Evolutionary conservation across 2,113 vertebrate genomes (phyloP).

Genomic region (Etheostoma spectabile): DNA sequence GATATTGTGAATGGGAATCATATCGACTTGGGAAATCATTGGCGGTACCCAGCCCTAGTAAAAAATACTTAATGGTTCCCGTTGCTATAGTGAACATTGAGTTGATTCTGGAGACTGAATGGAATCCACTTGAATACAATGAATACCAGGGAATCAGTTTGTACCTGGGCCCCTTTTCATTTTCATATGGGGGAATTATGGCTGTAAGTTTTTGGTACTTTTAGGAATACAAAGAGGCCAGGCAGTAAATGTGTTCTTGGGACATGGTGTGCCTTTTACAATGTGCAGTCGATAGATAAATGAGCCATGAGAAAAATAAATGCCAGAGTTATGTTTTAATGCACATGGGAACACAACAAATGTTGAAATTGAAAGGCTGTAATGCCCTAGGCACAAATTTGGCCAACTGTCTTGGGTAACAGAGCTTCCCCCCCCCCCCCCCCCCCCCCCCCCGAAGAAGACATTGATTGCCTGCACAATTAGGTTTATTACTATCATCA

Average conservation of each 20-base stretch:
- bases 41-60: too few species aligned
- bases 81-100: neutral
- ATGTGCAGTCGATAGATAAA: slow-evolving; percentile 33
- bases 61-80: neutral
- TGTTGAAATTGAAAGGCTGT: slow-evolving; percentile 4
- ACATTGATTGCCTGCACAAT: slow-evolving; percentile 8
- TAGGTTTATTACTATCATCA: slow-evolving; percentile 17
- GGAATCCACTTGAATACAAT: neutral
- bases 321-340: slow-evolving; percentile 44
- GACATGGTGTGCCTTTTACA: slow-evolving; percentile 26
- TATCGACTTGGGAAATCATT: too few species aligned
- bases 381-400: neutral
- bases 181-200: neutral
- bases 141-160: neutral
- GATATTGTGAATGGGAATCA: too few species aligned
- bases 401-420: neutral
- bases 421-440: neutral
- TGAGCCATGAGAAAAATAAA: slow-evolving; percentile 19
- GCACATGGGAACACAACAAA: slow-evolving; percentile 16
- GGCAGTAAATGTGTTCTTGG: slow-evolving; percentile 14
- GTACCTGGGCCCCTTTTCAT: neutral
- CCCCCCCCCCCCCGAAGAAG: neutral
- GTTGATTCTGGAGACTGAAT: neutral
- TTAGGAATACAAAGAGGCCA: neutral
- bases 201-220: slow-evolving; percentile 1